phyloP scores from a whole-genome alignment of 2,797 vertebrate species.

The Furcifer pardalis region DNA sequence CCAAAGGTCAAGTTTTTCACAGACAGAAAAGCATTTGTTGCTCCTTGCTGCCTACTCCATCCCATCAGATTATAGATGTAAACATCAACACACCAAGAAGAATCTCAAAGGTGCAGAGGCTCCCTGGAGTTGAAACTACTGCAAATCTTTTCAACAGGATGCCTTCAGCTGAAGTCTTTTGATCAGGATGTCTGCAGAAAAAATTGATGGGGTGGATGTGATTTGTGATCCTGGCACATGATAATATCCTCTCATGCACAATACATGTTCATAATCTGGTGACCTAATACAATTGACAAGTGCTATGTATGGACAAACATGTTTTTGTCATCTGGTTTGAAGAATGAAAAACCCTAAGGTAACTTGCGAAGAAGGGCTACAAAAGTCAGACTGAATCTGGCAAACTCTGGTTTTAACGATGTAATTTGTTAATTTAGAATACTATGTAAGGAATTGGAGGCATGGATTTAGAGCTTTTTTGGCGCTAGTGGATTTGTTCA shows the following conservation, averaged over 20 bases:
- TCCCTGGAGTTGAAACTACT: neutral
- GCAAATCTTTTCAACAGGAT: too few relatives aligned
- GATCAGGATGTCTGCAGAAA: neutral
- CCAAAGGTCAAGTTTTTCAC: neutral
- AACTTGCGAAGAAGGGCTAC: neutral
- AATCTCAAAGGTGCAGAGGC: neutral
- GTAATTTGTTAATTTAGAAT: neutral
- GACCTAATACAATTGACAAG: neutral
- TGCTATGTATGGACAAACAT: neutral
- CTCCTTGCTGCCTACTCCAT: neutral
- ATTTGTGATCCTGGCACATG: neutral
- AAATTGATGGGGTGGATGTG: neutral
- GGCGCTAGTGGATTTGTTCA: neutral
- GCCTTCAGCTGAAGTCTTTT: neutral
- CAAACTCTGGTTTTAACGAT: neutral
- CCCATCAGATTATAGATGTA: neutral
- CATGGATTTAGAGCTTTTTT: neutral
- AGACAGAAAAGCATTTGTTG: neutral
- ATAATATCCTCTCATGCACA: neutral
- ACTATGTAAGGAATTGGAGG: neutral
- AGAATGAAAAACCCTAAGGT: neutral
- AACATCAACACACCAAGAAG: neutral
- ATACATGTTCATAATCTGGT: neutral
- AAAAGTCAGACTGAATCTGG: neutral
- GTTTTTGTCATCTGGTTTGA: neutral